phyloP scores from a whole-genome alignment of 1,140 invertebrate species.

The Cydia splendana region DNA sequence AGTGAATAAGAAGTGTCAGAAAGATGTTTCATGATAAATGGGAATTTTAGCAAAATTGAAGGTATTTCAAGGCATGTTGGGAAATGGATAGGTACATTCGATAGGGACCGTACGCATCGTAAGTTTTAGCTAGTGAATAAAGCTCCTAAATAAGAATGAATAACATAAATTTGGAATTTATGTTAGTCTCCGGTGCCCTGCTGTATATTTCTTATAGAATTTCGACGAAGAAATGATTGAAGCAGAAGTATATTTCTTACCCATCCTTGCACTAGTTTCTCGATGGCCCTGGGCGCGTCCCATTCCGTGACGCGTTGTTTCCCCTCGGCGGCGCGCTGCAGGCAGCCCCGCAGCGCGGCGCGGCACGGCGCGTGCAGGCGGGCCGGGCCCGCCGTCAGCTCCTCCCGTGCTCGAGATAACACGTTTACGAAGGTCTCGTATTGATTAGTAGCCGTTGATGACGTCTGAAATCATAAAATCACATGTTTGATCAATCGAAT shows the following conservation, averaged over 20 bases:
- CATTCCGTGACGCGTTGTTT: not conserved
- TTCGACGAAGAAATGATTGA: too few species aligned
- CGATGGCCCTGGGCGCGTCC: not conserved
- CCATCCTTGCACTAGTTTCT: not conserved
- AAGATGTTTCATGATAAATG: too few species aligned
- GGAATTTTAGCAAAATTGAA: too few species aligned
- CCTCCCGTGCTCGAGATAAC: not conserved
- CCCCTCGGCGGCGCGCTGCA: not conserved
- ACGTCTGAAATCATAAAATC: not conserved
- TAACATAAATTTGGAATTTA: too few species aligned
- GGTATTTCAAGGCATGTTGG: too few species aligned
- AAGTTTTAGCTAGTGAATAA: too few species aligned
- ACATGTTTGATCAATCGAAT: not conserved
- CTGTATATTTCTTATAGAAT: too few species aligned
- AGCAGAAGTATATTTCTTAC: not conserved
- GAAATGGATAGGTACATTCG: too few species aligned
- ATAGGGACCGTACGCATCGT: too few species aligned
- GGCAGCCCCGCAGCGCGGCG: not conserved
- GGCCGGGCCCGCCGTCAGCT: not conserved
- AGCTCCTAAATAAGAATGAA: too few species aligned
- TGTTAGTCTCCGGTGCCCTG: too few species aligned
- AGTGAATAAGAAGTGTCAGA: too few species aligned
- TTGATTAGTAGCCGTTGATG: not conserved
- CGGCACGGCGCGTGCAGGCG: not conserved
- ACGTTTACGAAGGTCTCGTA: not conserved